phyloP scores from a whole-genome alignment of 2,888 invertebrate species.

The Melangyna quadrimaculata region DNA sequence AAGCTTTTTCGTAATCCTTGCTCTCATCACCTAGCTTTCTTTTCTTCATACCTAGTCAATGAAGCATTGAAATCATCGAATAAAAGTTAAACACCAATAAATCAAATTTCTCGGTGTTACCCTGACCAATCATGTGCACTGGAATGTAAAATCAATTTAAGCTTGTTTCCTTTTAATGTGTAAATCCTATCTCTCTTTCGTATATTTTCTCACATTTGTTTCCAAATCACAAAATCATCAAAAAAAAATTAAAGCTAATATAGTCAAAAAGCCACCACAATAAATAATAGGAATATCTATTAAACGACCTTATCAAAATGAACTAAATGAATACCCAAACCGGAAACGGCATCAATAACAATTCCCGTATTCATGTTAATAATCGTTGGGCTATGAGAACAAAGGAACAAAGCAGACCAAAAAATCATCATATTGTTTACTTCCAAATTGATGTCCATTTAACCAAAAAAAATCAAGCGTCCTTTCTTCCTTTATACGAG shows the following conservation, averaged over 20 bases:
- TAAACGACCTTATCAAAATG: neutral
- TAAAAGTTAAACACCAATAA: neutral
- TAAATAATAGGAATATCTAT: neutral
- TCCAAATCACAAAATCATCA: neutral
- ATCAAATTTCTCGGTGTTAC: neutral
- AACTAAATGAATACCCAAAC: slow-evolving; percentile 5
- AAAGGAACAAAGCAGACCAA: neutral
- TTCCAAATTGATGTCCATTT: slow-evolving; percentile 8
- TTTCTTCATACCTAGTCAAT: no score
- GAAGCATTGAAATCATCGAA: no score
- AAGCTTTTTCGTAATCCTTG: no score
- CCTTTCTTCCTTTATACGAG: neutral
- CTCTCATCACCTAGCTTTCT: no score
- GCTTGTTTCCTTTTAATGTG: neutral
- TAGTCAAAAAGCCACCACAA: neutral
- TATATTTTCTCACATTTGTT: neutral
- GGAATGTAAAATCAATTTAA: neutral
- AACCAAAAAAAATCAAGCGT: slow-evolving; percentile 6
- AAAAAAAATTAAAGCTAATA: neutral
- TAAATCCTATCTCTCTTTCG: neutral
- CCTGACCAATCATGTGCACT: neutral
- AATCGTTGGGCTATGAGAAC: neutral
- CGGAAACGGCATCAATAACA: neutral
- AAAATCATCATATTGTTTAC: slow-evolving; percentile 6
- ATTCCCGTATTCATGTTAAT: neutral